These are phyloP conservation scores for Metridium senile DNA, from an alignment of 92 coral and sea anemone species.

Conservation along the genomic window DNA sequence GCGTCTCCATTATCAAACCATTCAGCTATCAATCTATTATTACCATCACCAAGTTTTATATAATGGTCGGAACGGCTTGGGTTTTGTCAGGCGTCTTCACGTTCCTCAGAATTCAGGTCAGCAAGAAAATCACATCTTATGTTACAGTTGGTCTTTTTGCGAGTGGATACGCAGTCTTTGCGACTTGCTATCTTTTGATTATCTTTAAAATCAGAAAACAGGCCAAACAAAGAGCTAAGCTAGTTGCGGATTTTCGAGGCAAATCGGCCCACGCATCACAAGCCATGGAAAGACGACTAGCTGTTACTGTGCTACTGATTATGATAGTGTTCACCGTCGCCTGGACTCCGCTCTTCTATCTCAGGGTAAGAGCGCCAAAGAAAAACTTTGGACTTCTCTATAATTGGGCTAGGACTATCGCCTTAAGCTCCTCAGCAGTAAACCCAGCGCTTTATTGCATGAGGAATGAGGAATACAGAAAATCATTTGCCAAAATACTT, in stretches of 20 bases:
- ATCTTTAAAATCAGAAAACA: slow-evolving; percentile 49
- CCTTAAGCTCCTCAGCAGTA: slow-evolving; percentile 71
- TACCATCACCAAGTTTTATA: slow-evolving; percentile 54
- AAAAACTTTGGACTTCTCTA: slow-evolving; percentile 77
- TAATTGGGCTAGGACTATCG: slow-evolving; percentile 77
- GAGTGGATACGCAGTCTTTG: slow-evolving; percentile 53
- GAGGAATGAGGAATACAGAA: slow-evolving; percentile 67
- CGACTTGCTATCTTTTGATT: slow-evolving; percentile 65
- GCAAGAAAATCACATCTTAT: slow-evolving; percentile 67
- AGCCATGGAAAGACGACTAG: slow-evolving; percentile 57
- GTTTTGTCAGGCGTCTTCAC: slow-evolving; percentile 61
- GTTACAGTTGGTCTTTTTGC: slow-evolving; percentile 64
- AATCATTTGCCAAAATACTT: slow-evolving; percentile 59
- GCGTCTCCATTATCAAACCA: slow-evolving; percentile 58
- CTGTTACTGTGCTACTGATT: slow-evolving; percentile 72
- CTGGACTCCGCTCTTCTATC: slow-evolving; percentile 83
- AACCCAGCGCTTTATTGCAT: slow-evolving; percentile 80
- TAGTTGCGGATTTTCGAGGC: not conserved
- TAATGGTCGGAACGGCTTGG: slow-evolving; percentile 56
- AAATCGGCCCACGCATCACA: slow-evolving; percentile 11
- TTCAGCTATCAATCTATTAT: slow-evolving; percentile 67
- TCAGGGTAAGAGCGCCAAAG: slow-evolving; percentile 69
- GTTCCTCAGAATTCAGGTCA: slow-evolving; percentile 55
- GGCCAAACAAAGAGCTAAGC: slow-evolving; percentile 18
- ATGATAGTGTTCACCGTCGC: slow-evolving; percentile 68